Base-by-base conservation (phyloP, 2,113 vertebrate genomes). In the Ptilonorhynchus violaceus region DNA sequence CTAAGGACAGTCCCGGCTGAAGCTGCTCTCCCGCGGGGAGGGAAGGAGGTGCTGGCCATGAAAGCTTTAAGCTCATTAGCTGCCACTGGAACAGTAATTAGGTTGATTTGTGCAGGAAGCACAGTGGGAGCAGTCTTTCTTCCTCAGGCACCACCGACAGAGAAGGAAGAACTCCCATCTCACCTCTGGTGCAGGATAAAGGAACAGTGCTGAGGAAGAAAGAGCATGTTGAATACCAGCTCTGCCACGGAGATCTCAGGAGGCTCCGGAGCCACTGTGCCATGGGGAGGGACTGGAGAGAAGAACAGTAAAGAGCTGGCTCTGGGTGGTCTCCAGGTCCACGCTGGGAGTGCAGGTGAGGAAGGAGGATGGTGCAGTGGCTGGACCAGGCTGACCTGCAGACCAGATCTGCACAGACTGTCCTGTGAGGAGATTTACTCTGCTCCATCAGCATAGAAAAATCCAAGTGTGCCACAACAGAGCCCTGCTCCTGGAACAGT, bases 31-130 rank as follows among this genome's bases (percentile, higher is more conserved):
- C 85, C 0, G 0, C 53, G 49, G 55, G 30, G 92, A 73, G 19
- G 37, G 58, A 52, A 44, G 58, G n/a, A 87, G 60, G 47, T 0
- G 2, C 56, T 78, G 67, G 16, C 89, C 72, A 42, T 66, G 78
- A 94, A 89, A 82, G 56, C 70, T 79, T 92, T 87, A 86, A 94
- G 80, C 86, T 96, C 85, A 41, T 96, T 95, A 96, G n/a, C 44
- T 84, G 59, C 67, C 68, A 33, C 56, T 59, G 89, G 41, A 81
- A 62, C 1, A 21, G 64, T 77, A 83, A 93, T 92, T 81, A 59
- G 16, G 64, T 77, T 84, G 62, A 60, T 93, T 76, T 79, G 53
- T 80, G 77, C 73, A 83, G 78, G 85, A 88, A 90, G 73, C n/a
- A 49, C 53, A n/a, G 74, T 15, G 25, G 46, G 42, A 96, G 24